Evolutionary conservation across 2,113 vertebrate genomes (phyloP), one percentile per base, ranked within the genome.

Genomic region (Zosterops lateralis): DNA sequence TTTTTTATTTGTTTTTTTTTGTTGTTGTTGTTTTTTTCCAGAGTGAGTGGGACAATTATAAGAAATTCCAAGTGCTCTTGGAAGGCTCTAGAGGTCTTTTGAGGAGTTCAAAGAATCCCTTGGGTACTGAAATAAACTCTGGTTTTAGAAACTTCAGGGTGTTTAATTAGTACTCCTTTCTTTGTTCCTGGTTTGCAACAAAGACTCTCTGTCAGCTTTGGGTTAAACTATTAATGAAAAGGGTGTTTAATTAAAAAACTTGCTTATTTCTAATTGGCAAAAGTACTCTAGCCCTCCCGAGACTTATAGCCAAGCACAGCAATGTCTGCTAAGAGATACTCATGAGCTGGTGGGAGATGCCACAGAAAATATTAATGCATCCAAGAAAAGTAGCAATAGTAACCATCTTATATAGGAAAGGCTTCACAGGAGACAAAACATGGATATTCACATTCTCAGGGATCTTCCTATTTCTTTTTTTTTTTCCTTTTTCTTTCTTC

Each of bases 201-300:
- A 83, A 92, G 77, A 36, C 40, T 84, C 42, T 92, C 79, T 84
- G 62, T 90, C 87, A 92, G 56, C 26, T 84, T 93, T 86, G 95
- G 87, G 75, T 88, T 93, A 92, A 87, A 93, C 54, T 67, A 42
- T 96, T 94, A 89, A 90, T 84, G 84, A 95, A 78, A 94, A 82
- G 57, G 84, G 71, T 95, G 90, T 92, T 92, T 97, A 97, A 94
- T 97, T 96, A 97, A 97, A 93, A 87, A 80, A 65, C 45, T 75
- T 97, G 76, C 87, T 91, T 97, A 87, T 95, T 94, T 97, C 95
- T 97, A 98, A 97, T 98, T 97, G 96, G 79, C 77, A 94, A 77
- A 87, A 93, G 61, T 79, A 73, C 67, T 60, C 47, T 62, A 65
- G 68, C 50, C 93, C 97, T 94, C 93, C 56, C 2, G 94, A 97